Percentiles rank a stretch among this genome's conserved stretches.
phyloP scores from a whole-genome alignment of 1,140 invertebrate genomes.

The Atopsyche davidsoni region DNA sequence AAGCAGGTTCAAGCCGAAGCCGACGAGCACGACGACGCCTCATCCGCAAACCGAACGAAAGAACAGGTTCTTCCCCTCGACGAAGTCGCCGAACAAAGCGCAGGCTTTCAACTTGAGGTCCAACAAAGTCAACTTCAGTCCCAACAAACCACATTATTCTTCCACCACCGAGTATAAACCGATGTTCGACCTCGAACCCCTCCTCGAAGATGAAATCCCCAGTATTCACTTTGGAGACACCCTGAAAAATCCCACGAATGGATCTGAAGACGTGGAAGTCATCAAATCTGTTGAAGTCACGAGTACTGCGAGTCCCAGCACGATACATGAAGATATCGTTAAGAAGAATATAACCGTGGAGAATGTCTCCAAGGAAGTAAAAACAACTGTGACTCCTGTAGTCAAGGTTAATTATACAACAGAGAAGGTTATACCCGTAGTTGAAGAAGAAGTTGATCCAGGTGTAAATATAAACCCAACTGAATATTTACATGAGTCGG shows the following conservation, averaged over 20 bases:
- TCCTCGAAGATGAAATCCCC: constrained; percentile 50
- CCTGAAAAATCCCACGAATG: constrained; percentile 43
- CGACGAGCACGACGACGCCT: constrained; percentile 24
- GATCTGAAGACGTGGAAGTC: constrained; percentile 49
- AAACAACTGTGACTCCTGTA: constrained; percentile 2
- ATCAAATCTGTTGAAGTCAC: constrained; percentile 38
- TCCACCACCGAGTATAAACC: constrained; percentile 48
- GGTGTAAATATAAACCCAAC: too few relatives aligned
- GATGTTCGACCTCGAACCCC: constrained; percentile 46
- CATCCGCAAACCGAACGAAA: constrained; percentile 29
- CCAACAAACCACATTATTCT: constrained; percentile 31
- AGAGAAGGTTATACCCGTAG: not conserved
- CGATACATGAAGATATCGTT: constrained; percentile 1
- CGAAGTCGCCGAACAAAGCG: constrained; percentile 26
- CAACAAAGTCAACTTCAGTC: constrained; percentile 28
- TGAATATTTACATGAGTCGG: not conserved
- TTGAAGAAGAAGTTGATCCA: constrained; percentile 8
- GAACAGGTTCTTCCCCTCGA: constrained; percentile 31
- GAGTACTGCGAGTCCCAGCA: constrained; percentile 26
- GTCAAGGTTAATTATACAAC: not conserved
- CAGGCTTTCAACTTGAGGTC: constrained; percentile 27
- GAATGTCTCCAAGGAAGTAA: not conserved
- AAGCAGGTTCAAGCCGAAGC: constrained; percentile 29
- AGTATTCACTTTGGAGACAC: constrained; percentile 45
- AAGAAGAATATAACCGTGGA: not conserved